These are phyloP conservation scores for Gasteruption jaculator DNA, from an alignment of 2,888 invertebrate genomes.

Conservation along the genomic window DNA sequence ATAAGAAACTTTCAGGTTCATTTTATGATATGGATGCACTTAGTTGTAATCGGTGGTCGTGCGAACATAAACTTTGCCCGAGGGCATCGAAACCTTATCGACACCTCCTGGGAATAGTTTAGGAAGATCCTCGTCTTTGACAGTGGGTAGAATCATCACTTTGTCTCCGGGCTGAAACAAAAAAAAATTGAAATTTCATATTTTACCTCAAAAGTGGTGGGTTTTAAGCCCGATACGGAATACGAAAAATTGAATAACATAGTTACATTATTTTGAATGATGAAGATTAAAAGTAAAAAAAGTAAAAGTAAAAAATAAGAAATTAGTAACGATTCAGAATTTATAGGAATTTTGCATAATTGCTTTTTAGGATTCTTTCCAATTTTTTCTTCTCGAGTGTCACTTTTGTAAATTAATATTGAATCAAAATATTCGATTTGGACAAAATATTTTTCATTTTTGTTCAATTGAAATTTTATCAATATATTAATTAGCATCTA, in stretches of 20 bases:
- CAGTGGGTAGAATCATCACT: conserved; percentile 75
- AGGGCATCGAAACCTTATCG: conserved; percentile 68
- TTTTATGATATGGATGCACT: too few species aligned
- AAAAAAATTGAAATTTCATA: too few species aligned
- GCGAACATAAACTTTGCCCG: conserved; percentile 71
- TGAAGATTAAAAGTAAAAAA: background rate
- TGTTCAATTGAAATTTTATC: too few species aligned
- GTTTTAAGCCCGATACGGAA: background rate
- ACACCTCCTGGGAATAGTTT: conserved; percentile 68
- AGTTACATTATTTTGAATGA: conserved; percentile 1
- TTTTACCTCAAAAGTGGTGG: background rate
- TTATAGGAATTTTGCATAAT: too few species aligned
- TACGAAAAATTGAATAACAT: conserved; percentile 3
- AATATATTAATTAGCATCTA: too few species aligned
- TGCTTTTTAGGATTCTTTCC: too few species aligned
- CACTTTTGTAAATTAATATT: too few species aligned
- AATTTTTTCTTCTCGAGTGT: too few species aligned
- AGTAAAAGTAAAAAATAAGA: background rate
- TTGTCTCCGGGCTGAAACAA: conserved; percentile 64
- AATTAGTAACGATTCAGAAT: too few species aligned
- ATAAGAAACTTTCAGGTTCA: too few species aligned
- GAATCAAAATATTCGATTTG: too few species aligned
- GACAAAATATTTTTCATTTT: too few species aligned
- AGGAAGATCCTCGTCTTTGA: conserved; percentile 63
- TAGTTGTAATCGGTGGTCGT: conserved; percentile 66